Evolutionary conservation across 64 coral and sea anemone species (phyloP), one percentile per base, ranked within the genome.

Genomic region (Stichodactyla helianthus): DNA sequence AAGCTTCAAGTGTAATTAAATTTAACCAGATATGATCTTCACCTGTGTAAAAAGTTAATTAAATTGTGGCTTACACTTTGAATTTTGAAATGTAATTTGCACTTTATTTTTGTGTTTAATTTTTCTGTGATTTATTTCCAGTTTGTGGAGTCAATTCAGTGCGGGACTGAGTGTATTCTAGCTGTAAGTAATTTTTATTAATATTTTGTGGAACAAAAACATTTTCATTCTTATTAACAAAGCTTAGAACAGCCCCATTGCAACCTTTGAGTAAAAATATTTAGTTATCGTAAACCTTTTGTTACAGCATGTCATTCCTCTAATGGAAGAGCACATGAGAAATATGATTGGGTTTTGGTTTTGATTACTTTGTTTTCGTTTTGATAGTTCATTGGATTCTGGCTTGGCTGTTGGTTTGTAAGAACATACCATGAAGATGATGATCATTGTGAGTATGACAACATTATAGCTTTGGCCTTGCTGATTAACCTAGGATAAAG

Each of bases 141-240:
- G 95, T 98, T 89, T 98, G 95, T 98, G 58, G 95, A 98, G 55
- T 94, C 95, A 83, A 91, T 98, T 59, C 95, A 98, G 89, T 85
- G 87, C 77, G 95, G 92, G 35, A 77, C 91, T 18, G 92, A 98
- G 68, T 98, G 95, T 58, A 86, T 98, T 35, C 76, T 98, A 16
- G 84, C 89, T 68, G 95, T 98, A 94, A 98, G 95, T 98, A 63
- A 65, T 44, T 19, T 31, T 6, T 4, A 74, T 27, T 31, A 31
- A 9, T 63, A 18, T n/a, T n/a, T 17, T 57, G 8, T 1, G 8
- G 55, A 57, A 11, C n/a, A 57, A 57, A 57, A 14, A 63, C 60
- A 63, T 0, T 63, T 15, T 11, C 55, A 58, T 58, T 58, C 8
- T 58, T 11, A 58, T 58, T 58, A 9, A 58, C 55, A 58, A 11